Conservation (phyloP, 2,888 invertebrate species). For the Drosophila pegasa region DNA sequence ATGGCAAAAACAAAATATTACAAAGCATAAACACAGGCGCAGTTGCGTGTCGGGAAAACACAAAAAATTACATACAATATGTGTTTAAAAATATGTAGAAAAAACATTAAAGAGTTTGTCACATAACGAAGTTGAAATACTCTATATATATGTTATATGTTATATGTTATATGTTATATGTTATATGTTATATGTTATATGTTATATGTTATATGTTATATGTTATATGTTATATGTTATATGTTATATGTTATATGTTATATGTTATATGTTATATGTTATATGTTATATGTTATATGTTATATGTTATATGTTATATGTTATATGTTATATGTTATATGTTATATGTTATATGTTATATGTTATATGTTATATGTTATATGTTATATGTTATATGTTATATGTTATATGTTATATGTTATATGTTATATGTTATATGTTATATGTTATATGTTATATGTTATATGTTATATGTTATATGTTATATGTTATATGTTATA, state of each 20-base stretch:
- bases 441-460: not conserved
- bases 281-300: not conserved
- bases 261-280: not conserved
- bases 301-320: not conserved
- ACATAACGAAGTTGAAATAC: constrained; percentile 1
- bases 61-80: constrained; percentile 39
- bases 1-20: constrained; percentile 36
- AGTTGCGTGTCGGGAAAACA: constrained; percentile 63
- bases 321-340: not conserved
- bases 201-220: not conserved
- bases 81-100: constrained; percentile 18
- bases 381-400: constrained; percentile 1
- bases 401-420: not conserved
- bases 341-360: not conserved
- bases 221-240: not conserved
- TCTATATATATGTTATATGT: not conserved
- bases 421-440: not conserved
- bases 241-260: not conserved
- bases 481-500: constrained; percentile 2
- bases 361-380: not conserved
- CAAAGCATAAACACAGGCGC: constrained; percentile 41
- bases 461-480: not conserved
- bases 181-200: not conserved
- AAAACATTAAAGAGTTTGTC: not conserved
- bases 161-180: not conserved